Base-by-base conservation (phyloP, 2,888 invertebrate genomes). In the Orchesellides sinensis region DNA sequence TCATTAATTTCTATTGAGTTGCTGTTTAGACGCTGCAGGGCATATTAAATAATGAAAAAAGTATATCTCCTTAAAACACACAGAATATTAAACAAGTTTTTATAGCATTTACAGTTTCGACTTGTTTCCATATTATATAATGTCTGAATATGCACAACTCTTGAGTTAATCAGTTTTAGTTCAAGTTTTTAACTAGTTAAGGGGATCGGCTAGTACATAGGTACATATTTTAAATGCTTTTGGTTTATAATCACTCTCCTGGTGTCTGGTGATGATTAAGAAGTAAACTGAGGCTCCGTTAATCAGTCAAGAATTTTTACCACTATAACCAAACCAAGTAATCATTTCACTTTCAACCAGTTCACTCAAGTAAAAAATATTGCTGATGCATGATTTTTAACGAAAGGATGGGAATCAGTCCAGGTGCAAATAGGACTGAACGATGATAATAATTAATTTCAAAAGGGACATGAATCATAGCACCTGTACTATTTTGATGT, bases 371-470 rank as follows among this genome's bases (percentile, higher is more conserved):
- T n/a, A n/a, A 40, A 70, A 66, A 47, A 27, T 74, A 72, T 80
- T 84, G 84, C 84, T 84, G 84, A 84, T 75, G 77, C 84, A 84
- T 72, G 61, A 59, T 80, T 75, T 84, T 80, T 84, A 84, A 84
- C 81, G 75, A 12, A 40, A 12, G 14, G 56, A 27, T 32, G 21
- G 32, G 65, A 56, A 77, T 68, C 40, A 68, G 19, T 40, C 63
- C 77, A 77, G 77, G 78, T 78, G 78, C n/a, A 66, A 61, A 69
- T 66, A 56, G 0, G 14, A 19, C 27, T 70, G 27, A 65, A n/a
- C n/a, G n/a, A 19, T 35, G 56, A 27, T 32, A 45, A n/a, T 35
- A 59, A 70, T 70, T 52, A 70, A 17, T 40, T 29, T 77, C 56
- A 49, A 68, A 25, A 52, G 45, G 25, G 23, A 63, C 65, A 70